Percentiles rank a stretch among this genome's conserved stretches.
Conservation (phyloP, 1,140 invertebrate species). For the Leptopilina boulardi region DNA sequence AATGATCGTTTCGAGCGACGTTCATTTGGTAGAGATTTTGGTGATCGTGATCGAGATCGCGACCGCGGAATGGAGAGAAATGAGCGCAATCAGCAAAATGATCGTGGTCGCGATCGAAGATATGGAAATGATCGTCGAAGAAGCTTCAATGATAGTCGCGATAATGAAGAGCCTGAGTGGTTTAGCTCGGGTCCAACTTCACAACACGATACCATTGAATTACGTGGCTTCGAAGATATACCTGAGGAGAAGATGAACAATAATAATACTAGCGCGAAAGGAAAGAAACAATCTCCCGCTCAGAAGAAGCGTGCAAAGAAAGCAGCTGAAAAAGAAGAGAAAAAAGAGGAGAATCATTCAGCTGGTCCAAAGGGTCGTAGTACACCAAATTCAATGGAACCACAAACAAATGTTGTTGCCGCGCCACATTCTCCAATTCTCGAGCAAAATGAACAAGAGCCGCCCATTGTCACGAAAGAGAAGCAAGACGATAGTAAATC, state of each 20-base stretch:
- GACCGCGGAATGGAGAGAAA: conserved; percentile 54
- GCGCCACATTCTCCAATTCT: conserved; percentile 70
- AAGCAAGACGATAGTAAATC: conserved; percentile 55
- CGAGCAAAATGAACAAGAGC: conserved; percentile 62
- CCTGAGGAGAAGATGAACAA: conserved; percentile 73
- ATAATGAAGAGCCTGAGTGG: conserved; percentile 82
- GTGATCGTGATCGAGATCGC: conserved; percentile 58
- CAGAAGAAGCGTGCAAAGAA: conserved; percentile 72
- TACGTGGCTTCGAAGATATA: conserved; percentile 91
- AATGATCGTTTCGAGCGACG: conserved; percentile 71
- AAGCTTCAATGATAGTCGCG: conserved; percentile 73
- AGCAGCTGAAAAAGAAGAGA: conserved; percentile 64
- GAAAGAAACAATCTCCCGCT: conserved; percentile 72
- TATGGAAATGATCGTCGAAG: conserved; percentile 74
- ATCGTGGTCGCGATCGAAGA: conserved; percentile 47
- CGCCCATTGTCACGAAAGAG: conserved; percentile 51
- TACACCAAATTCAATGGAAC: conserved; percentile 69
- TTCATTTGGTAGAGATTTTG: conserved; percentile 37
- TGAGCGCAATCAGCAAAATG: conserved; percentile 43
- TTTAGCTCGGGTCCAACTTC: conserved; percentile 92
- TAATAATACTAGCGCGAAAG: conserved; percentile 59
- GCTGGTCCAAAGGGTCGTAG: conserved; percentile 69
- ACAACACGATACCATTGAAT: conserved; percentile 94
- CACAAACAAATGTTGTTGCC: conserved; percentile 57
- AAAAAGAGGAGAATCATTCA: conserved; percentile 56